Evolutionary conservation across 2,797 vertebrate species (phyloP), one percentile per base, ranked within the genome.

Genomic region (Yasuhikotakia modesta): DNA sequence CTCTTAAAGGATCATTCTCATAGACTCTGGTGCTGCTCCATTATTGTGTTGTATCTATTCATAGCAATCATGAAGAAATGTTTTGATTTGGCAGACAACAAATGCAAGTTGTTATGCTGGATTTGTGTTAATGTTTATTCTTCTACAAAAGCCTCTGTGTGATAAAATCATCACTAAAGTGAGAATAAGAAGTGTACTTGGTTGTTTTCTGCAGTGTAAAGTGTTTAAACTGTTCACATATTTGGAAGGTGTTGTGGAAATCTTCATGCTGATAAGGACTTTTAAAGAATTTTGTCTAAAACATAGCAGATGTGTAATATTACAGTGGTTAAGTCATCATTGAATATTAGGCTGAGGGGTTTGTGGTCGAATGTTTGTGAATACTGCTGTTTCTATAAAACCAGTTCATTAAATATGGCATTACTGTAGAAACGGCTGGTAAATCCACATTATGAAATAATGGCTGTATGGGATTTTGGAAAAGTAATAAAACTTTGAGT

Each of bases 1-100:
- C n/a, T n/a, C n/a, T n/a, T n/a, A n/a, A n/a, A n/a, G n/a, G 70
- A 87, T 90, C 82, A 81, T 77, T 43, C 73, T 72, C 64, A 73
- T 57, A 61, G 14, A 11, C 46, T 78, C 58, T 75, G 83, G 79
- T 74, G 4, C 10, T 66, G 32, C 19, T 65, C 35, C 72, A 66
- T 39, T 64, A 79, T 81, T 82, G 52, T 81, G 67, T 24, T 46
- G 61, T 5, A 66, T 79, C 50, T 50, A 21, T 60, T 45, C 52
- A 16, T 61, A n/a, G 16, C 30, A 45, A 43, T 24, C 19, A n/a
- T 53, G 22, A 27, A 55, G 27, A 77, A 63, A 69, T 63, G 67
- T 63, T 69, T 55, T 19, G 52, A 55, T 55, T 21, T 55, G 19
- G n/a, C 52, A 22, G 50, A 21, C 19, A 55, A 55, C 8, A 55